Percentiles rank a stretch among this genome's conserved stretches.
phyloP scores from a whole-genome alignment of 1,140 invertebrate species.

The Neomicropteryx cornuta region DNA sequence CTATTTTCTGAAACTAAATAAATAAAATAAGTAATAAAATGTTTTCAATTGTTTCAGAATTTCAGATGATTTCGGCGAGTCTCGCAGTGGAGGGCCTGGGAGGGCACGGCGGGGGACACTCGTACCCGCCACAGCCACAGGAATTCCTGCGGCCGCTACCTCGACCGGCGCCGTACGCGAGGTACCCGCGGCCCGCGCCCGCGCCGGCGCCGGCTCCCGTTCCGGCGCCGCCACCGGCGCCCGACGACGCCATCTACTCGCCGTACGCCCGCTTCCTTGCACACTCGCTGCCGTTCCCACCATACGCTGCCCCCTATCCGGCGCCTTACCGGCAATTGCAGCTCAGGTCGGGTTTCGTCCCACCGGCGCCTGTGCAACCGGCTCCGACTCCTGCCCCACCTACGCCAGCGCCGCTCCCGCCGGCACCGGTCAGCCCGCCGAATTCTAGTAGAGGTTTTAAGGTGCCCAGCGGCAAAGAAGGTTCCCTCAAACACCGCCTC shows the following conservation, averaged over 20 bases:
- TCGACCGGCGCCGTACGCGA: constrained; percentile 27
- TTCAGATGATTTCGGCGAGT: constrained; percentile 40
- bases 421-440: constrained; percentile 12
- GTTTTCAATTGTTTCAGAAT: too few species aligned
- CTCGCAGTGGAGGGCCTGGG: constrained; percentile 38
- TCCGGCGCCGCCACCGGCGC: constrained; percentile 14
- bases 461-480: constrained; percentile 22
- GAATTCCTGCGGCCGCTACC: constrained; percentile 37
- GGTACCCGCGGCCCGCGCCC: constrained; percentile 21
- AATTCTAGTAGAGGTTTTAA: background rate
- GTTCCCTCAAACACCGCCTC: constrained; percentile 17
- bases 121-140: constrained; percentile 26
- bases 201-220: constrained; percentile 17
- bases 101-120: constrained; percentile 27
- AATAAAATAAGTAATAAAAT: too few species aligned
- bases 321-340: constrained; percentile 22
- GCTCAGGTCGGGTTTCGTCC: constrained; percentile 27
- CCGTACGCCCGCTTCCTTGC: constrained; percentile 27
- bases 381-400: constrained; percentile 22
- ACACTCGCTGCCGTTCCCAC: constrained; percentile 22
- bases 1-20: too few species aligned
- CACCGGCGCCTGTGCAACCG: constrained; percentile 25
- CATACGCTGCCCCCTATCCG: constrained; percentile 22
- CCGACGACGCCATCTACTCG: constrained; percentile 23
- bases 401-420: constrained; percentile 21